These are phyloP conservation scores for Ennomos fuscantarius DNA, from an alignment of 2,888 invertebrate species.

Conservation along the genomic window DNA sequence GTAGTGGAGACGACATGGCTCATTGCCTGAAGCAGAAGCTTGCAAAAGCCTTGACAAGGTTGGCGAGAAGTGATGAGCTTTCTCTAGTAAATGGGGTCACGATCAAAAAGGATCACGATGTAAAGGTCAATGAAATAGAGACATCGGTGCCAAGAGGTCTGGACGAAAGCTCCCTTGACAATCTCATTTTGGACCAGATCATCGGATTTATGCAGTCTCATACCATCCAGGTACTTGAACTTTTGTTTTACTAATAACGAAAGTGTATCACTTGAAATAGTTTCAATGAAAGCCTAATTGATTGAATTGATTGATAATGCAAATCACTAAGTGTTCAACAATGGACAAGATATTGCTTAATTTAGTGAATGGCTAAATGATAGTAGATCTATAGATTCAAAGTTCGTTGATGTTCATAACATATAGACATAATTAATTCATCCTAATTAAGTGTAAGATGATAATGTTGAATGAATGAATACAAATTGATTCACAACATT, in stretches of 20 bases:
- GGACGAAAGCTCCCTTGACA: slow-evolving; percentile 90
- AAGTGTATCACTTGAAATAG: not conserved
- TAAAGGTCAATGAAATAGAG: slow-evolving; percentile 86
- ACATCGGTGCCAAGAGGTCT: slow-evolving; percentile 90
- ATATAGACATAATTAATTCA: too few species aligned
- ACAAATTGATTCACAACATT: too few species aligned
- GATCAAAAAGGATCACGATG: slow-evolving; percentile 87
- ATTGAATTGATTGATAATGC: too few species aligned
- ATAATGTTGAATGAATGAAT: too few species aligned
- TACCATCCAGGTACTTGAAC: slow-evolving; percentile 88
- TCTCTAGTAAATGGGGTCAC: slow-evolving; percentile 90
- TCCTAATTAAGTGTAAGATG: too few species aligned
- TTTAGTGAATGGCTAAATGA: too few species aligned
- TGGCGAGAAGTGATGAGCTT: slow-evolving; percentile 88
- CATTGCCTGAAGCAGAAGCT: slow-evolving; percentile 92
- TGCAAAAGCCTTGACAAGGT: slow-evolving; percentile 90
- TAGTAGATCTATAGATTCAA: too few species aligned
- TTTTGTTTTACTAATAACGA: not conserved
- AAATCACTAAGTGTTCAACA: too few species aligned
- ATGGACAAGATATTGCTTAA: too few species aligned
- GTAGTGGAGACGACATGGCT: slow-evolving; percentile 88
- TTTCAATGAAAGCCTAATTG: too few species aligned
- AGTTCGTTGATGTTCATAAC: too few species aligned
- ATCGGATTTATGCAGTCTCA: slow-evolving; percentile 91
- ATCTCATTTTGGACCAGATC: slow-evolving; percentile 90